Evolutionary conservation across 1,140 invertebrate genomes (phyloP).

Genomic region (Latrodectus geometricus): DNA sequence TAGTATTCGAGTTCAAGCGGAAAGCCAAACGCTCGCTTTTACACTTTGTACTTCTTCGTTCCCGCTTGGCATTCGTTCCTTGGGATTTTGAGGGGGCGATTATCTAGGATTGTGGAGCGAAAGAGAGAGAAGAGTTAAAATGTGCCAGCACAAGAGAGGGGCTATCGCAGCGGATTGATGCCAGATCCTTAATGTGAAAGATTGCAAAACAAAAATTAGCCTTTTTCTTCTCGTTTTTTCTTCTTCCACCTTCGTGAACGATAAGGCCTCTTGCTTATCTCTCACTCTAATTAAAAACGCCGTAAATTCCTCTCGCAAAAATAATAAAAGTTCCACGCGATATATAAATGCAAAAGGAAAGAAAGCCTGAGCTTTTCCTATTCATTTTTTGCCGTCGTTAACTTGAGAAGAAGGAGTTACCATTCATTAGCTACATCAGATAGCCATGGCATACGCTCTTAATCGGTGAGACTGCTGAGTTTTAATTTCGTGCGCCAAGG

Average conservation of each 20-base stretch:
- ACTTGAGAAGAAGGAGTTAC: background rate
- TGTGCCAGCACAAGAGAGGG: background rate
- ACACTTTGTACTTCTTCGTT: slow-evolving; percentile 51
- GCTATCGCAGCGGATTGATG: background rate
- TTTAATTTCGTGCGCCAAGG: background rate
- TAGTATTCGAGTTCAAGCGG: slow-evolving; percentile 52
- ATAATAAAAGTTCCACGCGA: background rate
- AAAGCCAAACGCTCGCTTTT: slow-evolving; percentile 58
- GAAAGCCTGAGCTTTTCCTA: background rate
- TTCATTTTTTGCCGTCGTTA: background rate
- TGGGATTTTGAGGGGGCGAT: slow-evolving; percentile 13
- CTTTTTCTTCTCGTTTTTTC: background rate
- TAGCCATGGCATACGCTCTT: background rate
- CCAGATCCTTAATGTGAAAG: background rate
- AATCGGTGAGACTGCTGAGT: background rate
- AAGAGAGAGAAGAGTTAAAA: background rate
- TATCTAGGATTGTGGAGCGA: slow-evolving; percentile 8
- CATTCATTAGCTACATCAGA: background rate
- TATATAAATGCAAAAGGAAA: background rate
- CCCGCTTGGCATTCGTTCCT: slow-evolving; percentile 7
- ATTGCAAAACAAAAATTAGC: background rate
- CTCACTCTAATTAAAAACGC: background rate
- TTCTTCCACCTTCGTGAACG: background rate
- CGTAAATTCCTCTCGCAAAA: background rate
- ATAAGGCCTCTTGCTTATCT: background rate